Base-by-base conservation (phyloP, 2,113 vertebrate genomes). In the Pongo pygmaeus region DNA sequence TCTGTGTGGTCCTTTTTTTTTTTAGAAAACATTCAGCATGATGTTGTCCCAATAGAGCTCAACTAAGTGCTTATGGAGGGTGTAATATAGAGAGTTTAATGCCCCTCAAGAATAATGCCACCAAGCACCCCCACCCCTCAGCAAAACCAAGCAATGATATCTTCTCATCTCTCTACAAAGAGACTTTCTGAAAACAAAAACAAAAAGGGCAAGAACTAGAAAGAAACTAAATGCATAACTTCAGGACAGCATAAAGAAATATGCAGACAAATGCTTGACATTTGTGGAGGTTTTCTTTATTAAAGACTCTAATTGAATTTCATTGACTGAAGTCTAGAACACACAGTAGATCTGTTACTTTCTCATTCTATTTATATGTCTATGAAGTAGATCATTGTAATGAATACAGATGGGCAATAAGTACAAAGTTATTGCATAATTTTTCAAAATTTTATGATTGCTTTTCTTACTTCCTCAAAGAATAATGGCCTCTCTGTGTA, bases 391-490 rank as follows among this genome's bases (percentile, higher is more conserved):
- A 98, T 98, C 98, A 98, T 98, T 99, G 98, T 98, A 98, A 99
- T 98, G 98, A 97, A 98, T 98, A 98, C 98, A 98, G 98, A 99
- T 99, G 98, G 98, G 98, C 97, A 98, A 98, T 97, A 98, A 98
- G 97, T 98, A 98, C 98, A 98, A 98, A 98, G 98, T 99, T 98
- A 98, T 98, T 98, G 98, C 98, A 98, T 98, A 98, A 99, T 99
- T 99, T 99, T 99, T 99, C 98, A 98, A 98, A 99, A 98, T 98
- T 99, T 99, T 99, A 99, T 98, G 98, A 98, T 99, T 99, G 97
- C 98, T 96, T 98, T 99, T 98, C 97, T 98, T 98, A 97, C 96
- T 99, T 99, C 99, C 98, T 99, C 91, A 98, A 94, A 91, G 97
- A 98, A 99, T 98, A 99, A 99, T 98, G 97, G 97, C 84, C 91